These are phyloP conservation scores for Sterrhoptilus dennistouni DNA, from an alignment of 2,113 vertebrate species.

Conservation along the genomic window DNA sequence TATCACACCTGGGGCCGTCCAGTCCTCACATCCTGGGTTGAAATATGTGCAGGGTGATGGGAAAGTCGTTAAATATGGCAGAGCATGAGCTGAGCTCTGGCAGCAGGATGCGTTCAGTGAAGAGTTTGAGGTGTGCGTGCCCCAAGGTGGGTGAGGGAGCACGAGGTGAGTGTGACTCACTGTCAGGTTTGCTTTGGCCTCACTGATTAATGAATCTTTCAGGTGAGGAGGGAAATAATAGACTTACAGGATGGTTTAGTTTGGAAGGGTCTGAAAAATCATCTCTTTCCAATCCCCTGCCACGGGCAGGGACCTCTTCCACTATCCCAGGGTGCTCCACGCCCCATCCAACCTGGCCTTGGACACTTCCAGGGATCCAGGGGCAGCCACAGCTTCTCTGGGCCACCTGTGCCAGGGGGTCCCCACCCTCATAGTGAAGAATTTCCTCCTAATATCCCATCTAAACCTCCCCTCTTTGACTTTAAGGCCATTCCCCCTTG, in stretches of 20 bases:
- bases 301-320: not conserved
- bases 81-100: constrained; percentile 63
- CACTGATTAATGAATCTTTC: constrained; percentile 87
- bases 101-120: constrained; percentile 75
- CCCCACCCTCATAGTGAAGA: accelerated
- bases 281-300: not conserved
- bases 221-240: constrained; percentile 63
- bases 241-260: not conserved
- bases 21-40: not conserved
- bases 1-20: not conserved
- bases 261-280: not conserved
- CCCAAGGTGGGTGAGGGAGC: not conserved
- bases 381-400: not conserved
- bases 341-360: accelerated
- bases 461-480: not conserved
- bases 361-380: not conserved
- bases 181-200: constrained; percentile 78
- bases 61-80: not conserved
- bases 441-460: not conserved
- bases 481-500: not conserved
- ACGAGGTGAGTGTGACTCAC: accelerated
- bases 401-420: not conserved
- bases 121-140: not conserved
- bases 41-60: not conserved
- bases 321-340: accelerated